These are phyloP conservation scores for Ceramica pisi DNA, from an alignment of 2,888 invertebrate species.

Conservation along the genomic window DNA sequence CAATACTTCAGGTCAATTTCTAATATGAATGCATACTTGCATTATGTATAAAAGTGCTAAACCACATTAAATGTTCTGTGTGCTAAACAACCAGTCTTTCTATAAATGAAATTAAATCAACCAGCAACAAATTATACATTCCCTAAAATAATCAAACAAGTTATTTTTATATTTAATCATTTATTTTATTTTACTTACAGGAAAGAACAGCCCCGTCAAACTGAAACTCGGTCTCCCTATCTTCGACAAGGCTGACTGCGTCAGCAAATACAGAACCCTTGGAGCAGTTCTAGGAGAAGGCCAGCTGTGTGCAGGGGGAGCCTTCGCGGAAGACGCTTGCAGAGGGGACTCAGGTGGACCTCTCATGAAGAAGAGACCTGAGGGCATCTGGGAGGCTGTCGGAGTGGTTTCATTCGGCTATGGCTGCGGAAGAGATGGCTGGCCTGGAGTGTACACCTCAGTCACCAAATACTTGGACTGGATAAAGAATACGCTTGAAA, in stretches of 20 bases:
- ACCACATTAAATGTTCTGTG: too few species aligned
- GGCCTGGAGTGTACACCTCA: conserved; percentile 93
- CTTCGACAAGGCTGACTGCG: conserved; percentile 89
- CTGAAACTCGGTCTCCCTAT: conserved; percentile 92
- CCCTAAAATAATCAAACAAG: too few species aligned
- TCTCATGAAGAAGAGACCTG: conserved; percentile 91
- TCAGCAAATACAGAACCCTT: conserved; percentile 85
- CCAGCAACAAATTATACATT: too few species aligned
- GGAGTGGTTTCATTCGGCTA: conserved; percentile 93
- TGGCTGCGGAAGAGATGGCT: conserved; percentile 92
- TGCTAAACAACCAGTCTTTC: too few species aligned
- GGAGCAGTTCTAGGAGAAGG: conserved; percentile 87
- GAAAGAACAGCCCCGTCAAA: conserved; percentile 90
- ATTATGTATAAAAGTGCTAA: too few species aligned
- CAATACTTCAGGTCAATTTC: neutral
- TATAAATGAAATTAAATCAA: too few species aligned
- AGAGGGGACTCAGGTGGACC: conserved; percentile 95
- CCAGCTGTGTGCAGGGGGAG: conserved; percentile 94
- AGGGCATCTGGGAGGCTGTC: conserved; percentile 90
- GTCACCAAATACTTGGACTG: conserved; percentile 92
- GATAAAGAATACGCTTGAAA: conserved; percentile 87
- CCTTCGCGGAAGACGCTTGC: conserved; percentile 93
- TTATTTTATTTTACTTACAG: conserved; percentile 71
- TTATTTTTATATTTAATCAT: too few species aligned
- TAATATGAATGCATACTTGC: too few species aligned